Base-by-base conservation (phyloP, 2,888 invertebrate genomes). In the Phyllotreta cruciferae region DNA sequence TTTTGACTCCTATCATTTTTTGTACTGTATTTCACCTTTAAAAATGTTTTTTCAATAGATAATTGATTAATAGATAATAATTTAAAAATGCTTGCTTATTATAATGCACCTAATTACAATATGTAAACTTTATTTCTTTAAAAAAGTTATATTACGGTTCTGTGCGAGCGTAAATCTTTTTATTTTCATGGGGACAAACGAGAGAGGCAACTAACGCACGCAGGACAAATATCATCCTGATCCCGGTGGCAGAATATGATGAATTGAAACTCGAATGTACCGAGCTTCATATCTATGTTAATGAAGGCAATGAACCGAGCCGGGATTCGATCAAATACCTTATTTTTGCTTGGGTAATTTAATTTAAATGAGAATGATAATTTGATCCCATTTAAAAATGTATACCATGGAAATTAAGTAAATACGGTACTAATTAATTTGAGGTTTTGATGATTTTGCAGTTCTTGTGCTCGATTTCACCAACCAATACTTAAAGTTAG, bases 201-300 rank as follows among this genome's bases (percentile, higher is more conserved):
- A 49, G 34, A 35, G 49, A 49, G 35, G n/a, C 49, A 49, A 34
- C 49, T 49, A 49, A 49, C 35, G 49, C 11, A 49, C 49, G 49
- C 49, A 49, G 49, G 49, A 49, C 49, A 49, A 49, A 49, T 49
- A 49, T 49, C 49, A 49, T 49, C 49, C 35, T 49, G 49, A 49
- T 49, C 35, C 49, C 36, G 49, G 10, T 49, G 49, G 35, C 49
- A 49, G 49, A 58, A 66, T 62, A 66, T 66, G 67, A 66, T 67
- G 65, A 67, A 67, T 67, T 63, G 63, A 62, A 65, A 62, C 63
- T 52, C 63, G 57, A 65, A 67, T 67, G 65, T 63, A 66, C 66
- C 50, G 24, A 58, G 55, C 44, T 66, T 68, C 66, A 66, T 66
- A 68, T 66, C 68, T 68, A 68, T 68, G 68, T 66, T 68, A 68